Conservation (phyloP, 2,797 vertebrate genomes). For the Xenentodon cancila region DNA sequence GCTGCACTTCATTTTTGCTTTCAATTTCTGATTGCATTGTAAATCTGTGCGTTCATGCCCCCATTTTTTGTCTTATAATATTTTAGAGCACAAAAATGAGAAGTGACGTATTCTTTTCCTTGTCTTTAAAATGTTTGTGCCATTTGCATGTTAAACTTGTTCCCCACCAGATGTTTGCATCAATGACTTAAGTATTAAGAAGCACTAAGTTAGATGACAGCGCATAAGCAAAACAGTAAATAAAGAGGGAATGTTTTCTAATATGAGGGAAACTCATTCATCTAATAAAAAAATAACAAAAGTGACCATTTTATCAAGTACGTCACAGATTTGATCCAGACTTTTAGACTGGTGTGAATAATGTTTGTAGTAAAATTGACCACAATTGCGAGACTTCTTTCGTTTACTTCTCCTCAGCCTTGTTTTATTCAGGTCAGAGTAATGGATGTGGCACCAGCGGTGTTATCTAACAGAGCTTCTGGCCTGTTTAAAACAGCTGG, state of each 20-base stretch:
- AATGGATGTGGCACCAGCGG: slow-evolving; percentile 57
- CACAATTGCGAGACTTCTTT: slow-evolving; percentile 13
- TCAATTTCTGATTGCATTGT: too few species aligned
- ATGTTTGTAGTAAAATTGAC: slow-evolving; percentile 14
- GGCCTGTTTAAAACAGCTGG: slow-evolving; percentile 77
- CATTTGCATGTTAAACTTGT: too few species aligned
- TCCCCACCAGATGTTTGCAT: too few species aligned
- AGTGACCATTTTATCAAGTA: not conserved
- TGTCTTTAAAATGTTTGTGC: too few species aligned
- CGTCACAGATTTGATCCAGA: not conserved
- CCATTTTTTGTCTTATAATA: too few species aligned
- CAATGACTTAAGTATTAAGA: too few species aligned
- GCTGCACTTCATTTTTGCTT: too few species aligned
- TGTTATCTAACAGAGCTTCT: slow-evolving; percentile 64
- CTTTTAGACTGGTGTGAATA: not conserved
- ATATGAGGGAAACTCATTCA: too few species aligned
- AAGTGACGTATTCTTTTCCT: too few species aligned
- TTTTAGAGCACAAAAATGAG: too few species aligned
- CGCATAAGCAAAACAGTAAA: not conserved
- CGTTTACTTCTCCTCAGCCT: slow-evolving; percentile 30
- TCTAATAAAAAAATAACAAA: not conserved
- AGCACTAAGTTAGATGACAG: too few species aligned
- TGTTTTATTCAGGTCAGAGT: slow-evolving; percentile 69
- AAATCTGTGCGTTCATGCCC: too few species aligned
- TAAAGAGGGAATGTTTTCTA: not conserved